Base-by-base conservation (phyloP, 2,888 invertebrate genomes). In the Zootermopsis nevadensis region DNA sequence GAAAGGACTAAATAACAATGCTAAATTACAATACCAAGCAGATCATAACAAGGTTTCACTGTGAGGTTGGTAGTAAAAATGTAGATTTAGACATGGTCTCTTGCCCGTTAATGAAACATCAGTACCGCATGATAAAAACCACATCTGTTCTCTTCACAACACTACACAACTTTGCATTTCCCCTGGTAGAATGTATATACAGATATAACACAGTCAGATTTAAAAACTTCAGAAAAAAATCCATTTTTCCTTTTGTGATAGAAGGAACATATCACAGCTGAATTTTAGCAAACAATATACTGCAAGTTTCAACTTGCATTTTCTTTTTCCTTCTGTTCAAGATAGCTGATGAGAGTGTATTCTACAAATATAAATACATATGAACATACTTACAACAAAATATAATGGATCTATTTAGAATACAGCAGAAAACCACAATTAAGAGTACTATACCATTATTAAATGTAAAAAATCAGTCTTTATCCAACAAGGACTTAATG, bases 41-140 rank as follows among this genome's bases (percentile, higher is more conserved):
- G 19, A 69, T 22, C 22, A 69, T 33, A 66, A 79, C 79, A 79
- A 79, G 79, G 79, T 79, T 79, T 79, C 38, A 79, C 79, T 79
- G 79, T 66, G 27, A 53, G 22, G 66, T 35, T 79, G 3, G 79
- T 79, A 79, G 79, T 66, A 19, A 55, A 33, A 35, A 19, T 38
- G 79, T 79, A 79, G 79, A 66, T 30, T 27, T 79, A 60, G 55
- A 76, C 38, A 76, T 76, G 27, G 35, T 27, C 48, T 42, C 48
- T 42, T 76, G 76, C 31, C 76, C 76, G 31, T 76, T 30, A 74
- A 42, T 7, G n/a, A 48, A 76, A 74, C 33, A 74, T 74, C 42
- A 74, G 10, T 76, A 76, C 76, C n/a, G 76, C 76, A 76, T 76
- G 76, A 8, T 38, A 33, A 31, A 19, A 38, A 38, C 38, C 74